Percentiles rank a stretch among this genome's conserved stretches.
Evolutionary conservation across 2,797 vertebrate species (phyloP).

Genomic region (Hoplostethus mediterraneus): DNA sequence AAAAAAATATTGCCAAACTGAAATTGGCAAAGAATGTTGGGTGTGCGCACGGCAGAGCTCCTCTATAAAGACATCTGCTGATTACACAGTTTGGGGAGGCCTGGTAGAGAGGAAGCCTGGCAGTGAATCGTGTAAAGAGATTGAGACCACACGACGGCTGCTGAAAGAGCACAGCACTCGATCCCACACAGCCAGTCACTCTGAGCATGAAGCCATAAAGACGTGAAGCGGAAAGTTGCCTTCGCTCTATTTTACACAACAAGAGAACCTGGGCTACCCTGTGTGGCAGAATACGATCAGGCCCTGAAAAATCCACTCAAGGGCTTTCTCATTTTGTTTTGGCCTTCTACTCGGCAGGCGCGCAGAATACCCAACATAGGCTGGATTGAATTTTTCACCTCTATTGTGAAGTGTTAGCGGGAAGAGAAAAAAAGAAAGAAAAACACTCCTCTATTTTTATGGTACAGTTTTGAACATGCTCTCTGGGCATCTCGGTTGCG

Average conservation of each 20-base stretch:
- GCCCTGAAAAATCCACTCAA: slow-evolving; percentile 69
- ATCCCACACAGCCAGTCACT: slow-evolving; percentile 75
- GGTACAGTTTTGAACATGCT: slow-evolving; percentile 38
- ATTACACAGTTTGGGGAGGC: slow-evolving; percentile 83
- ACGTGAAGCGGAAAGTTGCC: slow-evolving; percentile 73
- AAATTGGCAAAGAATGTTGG: slow-evolving; percentile 76
- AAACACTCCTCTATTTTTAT: slow-evolving; percentile 27
- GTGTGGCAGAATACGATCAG: slow-evolving; percentile 72
- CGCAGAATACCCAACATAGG: slow-evolving; percentile 42
- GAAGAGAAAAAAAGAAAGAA: slow-evolving; percentile 36
- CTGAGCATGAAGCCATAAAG: slow-evolving; percentile 72
- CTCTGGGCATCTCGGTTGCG: slow-evolving; percentile 30
- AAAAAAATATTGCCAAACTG: slow-evolving; percentile 71
- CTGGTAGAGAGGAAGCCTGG: slow-evolving; percentile 73
- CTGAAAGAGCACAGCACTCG: slow-evolving; percentile 76
- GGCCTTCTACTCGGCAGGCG: slow-evolving; percentile 50
- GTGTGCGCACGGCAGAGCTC: slow-evolving; percentile 64
- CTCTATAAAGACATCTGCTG: slow-evolving; percentile 87
- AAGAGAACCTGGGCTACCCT: slow-evolving; percentile 67
- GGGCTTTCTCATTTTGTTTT: slow-evolving; percentile 64
- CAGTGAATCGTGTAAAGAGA: slow-evolving; percentile 81
- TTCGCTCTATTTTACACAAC: slow-evolving; percentile 73
- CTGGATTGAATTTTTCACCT: slow-evolving; percentile 40
- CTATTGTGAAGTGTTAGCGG: slow-evolving; percentile 49
- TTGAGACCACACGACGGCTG: slow-evolving; percentile 74